Evolutionary conservation across 2,113 vertebrate species (phyloP).

Genomic region (Xenotilapia flavipinnis): DNA sequence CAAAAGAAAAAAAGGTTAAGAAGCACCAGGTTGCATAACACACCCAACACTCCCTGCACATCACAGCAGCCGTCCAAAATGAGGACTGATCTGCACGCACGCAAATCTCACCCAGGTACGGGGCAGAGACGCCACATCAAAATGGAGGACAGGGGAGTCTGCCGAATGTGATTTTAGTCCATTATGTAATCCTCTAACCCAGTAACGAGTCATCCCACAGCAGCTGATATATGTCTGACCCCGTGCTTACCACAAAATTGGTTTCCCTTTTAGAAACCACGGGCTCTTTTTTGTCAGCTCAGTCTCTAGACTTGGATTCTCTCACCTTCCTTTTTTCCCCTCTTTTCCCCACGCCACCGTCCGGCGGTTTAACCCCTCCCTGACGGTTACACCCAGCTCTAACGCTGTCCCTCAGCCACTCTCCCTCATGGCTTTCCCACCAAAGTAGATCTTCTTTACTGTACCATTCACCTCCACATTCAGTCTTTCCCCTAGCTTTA

Average conservation of each 20-base stretch:
- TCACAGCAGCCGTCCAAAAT: neutral
- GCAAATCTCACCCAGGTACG: neutral
- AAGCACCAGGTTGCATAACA: slow-evolving; percentile 9
- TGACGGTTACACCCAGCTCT: neutral
- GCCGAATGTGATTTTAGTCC: neutral
- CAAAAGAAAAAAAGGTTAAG: slow-evolving; percentile 14
- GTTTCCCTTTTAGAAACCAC: neutral
- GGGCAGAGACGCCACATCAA: slow-evolving; percentile 14
- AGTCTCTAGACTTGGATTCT: neutral
- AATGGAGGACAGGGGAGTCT: slow-evolving; percentile 28
- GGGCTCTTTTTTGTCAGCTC: neutral
- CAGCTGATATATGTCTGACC: neutral
- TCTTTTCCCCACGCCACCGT: neutral
- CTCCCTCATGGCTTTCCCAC: neutral
- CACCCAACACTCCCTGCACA: neutral
- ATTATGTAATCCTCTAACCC: slow-evolving; percentile 40
- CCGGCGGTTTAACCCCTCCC: neutral
- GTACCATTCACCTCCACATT: neutral
- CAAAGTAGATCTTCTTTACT: neutral
- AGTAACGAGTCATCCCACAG: slow-evolving; percentile 6
- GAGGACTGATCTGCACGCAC: neutral
- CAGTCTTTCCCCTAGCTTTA: neutral
- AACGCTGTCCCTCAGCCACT: neutral
- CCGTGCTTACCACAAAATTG: neutral
- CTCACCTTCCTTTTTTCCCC: neutral